Base-by-base conservation (phyloP, 2,888 invertebrate species). In the Axea sp. region DNA sequence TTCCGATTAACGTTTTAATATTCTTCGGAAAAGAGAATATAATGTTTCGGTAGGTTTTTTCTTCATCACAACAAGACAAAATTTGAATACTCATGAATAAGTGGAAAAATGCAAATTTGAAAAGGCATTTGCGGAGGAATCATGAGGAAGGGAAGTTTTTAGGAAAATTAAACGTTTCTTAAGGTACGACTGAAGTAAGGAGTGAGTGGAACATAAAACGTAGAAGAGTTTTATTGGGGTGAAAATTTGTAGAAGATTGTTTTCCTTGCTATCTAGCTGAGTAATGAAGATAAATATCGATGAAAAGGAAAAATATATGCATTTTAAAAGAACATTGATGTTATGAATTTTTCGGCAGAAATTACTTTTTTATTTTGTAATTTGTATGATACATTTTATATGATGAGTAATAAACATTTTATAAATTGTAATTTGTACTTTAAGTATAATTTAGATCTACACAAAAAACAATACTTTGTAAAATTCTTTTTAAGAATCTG, bases 161-260 rank as follows among this genome's bases (percentile, higher is more conserved):
- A 31, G 14, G n/a, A n/a, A n/a, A n/a, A n/a, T 55, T 31, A 41
- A 31, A 55, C 39, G 30, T 31, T 31, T 17, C 19, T 55, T 8
- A 24, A 35, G 53, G 7, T 22, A 43, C 33, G 12, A 11, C 11
- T 41, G 41, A 26, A 11, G 37, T 53, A 11, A 53, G 12, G 51
- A 51, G 39, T 39, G 9, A 28, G 17, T 17, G 39, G 31, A 57
- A 33, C 57, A 33, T 57, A 43, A 43, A 57, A n/a, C 30, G 43
- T 6, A 15, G 2, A 30, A 12, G 57, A 57, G 43, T 57, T 43
- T 57, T 57, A 57, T 57, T 57, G 57, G 57, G 57, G 33, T 43
- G 33, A 43, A 43, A 57, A 57, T 57, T 43, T 57, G 57, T 33
- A 43, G 57, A 55, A 57, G 43, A 55, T 41, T 55, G 55, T 55